Conservation (phyloP, 2,113 vertebrate species). For the Microtus ochrogaster region DNA sequence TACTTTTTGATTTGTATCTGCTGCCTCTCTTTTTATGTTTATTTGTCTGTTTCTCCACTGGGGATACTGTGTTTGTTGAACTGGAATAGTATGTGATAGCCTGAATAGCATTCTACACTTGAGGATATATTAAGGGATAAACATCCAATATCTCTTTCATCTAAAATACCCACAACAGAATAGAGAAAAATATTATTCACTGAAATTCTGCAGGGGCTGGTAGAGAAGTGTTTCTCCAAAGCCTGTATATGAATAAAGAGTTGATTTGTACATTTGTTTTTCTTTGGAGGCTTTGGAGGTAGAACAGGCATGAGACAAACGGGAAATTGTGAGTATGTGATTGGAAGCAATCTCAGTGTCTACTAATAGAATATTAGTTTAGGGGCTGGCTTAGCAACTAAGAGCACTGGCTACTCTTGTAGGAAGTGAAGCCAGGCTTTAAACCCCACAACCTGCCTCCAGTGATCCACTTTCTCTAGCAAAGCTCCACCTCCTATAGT, state of each 20-base stretch:
- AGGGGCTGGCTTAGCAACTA: neutral
- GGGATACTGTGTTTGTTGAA: constrained; percentile 35
- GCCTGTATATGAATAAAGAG: constrained; percentile 18
- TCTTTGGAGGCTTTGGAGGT: neutral
- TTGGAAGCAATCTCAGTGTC: constrained; percentile 16
- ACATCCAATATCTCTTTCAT: constrained; percentile 53
- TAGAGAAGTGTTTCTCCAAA: neutral
- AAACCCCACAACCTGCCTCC: neutral
- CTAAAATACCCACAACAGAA: constrained; percentile 45
- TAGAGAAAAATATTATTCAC: constrained; percentile 61
- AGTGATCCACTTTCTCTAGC: neutral
- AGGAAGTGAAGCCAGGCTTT: neutral
- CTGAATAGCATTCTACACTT: constrained; percentile 58
- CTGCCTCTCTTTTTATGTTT: neutral
- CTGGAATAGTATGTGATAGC: neutral
- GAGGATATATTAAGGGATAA: constrained; percentile 57
- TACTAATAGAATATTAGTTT: neutral
- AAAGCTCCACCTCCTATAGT: neutral
- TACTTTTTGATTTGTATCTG: neutral
- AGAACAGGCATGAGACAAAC: neutral
- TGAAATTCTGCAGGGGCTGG: constrained; percentile 46
- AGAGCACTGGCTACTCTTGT: neutral
- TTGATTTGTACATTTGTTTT: neutral
- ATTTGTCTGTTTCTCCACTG: neutral
- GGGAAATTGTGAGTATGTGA: neutral